Conservation (phyloP, 2,888 invertebrate genomes). For the Panopea generosa region DNA sequence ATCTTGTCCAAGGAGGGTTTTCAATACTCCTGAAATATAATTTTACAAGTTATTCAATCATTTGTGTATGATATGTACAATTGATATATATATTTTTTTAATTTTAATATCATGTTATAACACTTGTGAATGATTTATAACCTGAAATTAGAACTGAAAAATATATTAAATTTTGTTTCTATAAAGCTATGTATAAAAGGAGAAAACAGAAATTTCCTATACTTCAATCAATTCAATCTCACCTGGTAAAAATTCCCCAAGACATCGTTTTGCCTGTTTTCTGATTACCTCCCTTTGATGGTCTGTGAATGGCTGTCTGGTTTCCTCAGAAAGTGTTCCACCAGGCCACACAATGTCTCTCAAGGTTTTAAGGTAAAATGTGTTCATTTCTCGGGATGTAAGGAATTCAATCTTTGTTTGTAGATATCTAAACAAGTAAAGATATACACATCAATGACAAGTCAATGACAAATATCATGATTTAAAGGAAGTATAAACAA, state of each 20-base stretch:
- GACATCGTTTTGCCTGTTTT: slow-evolving; percentile 68
- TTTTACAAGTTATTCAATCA: too few relatives aligned
- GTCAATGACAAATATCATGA: too few relatives aligned
- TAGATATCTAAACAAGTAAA: slow-evolving; percentile 67
- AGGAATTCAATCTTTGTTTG: slow-evolving; percentile 64
- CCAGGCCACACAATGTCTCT: slow-evolving; percentile 79
- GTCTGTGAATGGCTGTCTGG: slow-evolving; percentile 57
- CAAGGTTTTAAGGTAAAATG: slow-evolving; percentile 73
- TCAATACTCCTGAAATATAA: slow-evolving; percentile 56
- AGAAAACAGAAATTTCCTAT: too few relatives aligned
- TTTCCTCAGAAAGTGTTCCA: slow-evolving; percentile 64
- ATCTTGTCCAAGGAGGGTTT: slow-evolving; percentile 59
- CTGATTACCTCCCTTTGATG: slow-evolving; percentile 67
- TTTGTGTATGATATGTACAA: too few relatives aligned
- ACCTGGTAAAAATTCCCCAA: slow-evolving; percentile 79
- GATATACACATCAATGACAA: not conserved
- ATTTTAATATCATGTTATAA: too few relatives aligned
- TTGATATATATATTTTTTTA: too few relatives aligned
- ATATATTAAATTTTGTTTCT: too few relatives aligned
- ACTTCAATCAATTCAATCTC: too few relatives aligned
- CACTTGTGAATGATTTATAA: too few relatives aligned
- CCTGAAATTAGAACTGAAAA: too few relatives aligned
- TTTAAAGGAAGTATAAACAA: too few relatives aligned
- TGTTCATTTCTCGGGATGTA: slow-evolving; percentile 64
- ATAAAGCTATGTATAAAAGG: too few relatives aligned